Evolutionary conservation across 2,888 invertebrate species (phyloP).

Genomic region (Drosophila kanekoi): DNA sequence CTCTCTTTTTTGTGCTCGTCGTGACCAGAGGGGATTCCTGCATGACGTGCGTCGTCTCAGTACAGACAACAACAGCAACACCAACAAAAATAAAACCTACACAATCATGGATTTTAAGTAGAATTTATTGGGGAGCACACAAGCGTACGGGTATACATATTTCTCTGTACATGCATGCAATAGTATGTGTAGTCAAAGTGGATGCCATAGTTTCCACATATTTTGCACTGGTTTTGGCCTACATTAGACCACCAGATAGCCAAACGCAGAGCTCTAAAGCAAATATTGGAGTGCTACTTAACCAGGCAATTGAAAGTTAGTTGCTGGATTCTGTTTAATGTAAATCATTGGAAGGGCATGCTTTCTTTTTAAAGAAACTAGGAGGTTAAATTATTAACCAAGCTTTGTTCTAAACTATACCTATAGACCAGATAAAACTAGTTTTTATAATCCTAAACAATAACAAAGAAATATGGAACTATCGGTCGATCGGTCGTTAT

Average conservation of each 20-base stretch:
- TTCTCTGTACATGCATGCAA: not conserved
- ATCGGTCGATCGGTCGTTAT: too few relatives aligned
- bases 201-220: not conserved
- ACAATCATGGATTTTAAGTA: constrained; percentile 62
- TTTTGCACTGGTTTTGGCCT: not conserved
- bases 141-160: not conserved
- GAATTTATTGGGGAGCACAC: constrained; percentile 51
- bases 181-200: not conserved
- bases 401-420: too few relatives aligned
- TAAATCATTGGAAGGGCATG: too few relatives aligned
- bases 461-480: too few relatives aligned
- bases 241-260: not conserved
- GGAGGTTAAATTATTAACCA: too few relatives aligned
- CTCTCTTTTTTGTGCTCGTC: constrained; percentile 18
- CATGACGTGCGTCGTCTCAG: constrained; percentile 13
- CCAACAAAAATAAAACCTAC: constrained; percentile 18
- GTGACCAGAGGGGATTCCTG: constrained; percentile 34
- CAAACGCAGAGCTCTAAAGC: not conserved
- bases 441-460: too few relatives aligned
- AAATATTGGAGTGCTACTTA: not conserved
- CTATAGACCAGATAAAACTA: too few relatives aligned
- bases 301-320: too few relatives aligned
- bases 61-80: constrained; percentile 9
- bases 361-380: too few relatives aligned
- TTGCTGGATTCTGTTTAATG: too few relatives aligned